Evolutionary conservation across 2,888 invertebrate species (phyloP), one percentile per base, ranked within the genome.

Genomic region (Nephrotoma flavescens): DNA sequence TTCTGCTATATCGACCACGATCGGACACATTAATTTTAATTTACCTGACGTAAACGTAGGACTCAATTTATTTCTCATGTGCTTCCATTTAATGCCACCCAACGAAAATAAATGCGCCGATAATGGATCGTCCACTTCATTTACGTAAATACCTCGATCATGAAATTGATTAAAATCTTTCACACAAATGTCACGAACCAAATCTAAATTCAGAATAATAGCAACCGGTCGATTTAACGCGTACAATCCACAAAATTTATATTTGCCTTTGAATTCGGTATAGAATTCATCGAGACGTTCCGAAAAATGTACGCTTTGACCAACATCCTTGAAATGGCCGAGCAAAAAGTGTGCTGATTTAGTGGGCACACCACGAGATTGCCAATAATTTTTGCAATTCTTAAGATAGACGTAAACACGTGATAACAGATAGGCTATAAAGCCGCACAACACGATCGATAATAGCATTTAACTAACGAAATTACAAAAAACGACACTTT

Each of bases 31-130:
- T 6, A 44, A 42, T 85, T 87, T 87, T 85, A 87, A 57, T 44
- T 85, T 86, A 15, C 87, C 87, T n/a, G 84, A 84, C 2, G 87
- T 87, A 44, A 87, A 87, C n/a, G 86, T 86, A 6, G 87, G 86
- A 7, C 86, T 44, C 6, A 85, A 42, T 41, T 87, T 87, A 7
- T 7, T 85, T 9, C 87, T 84, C 7, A 87, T 7, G 6, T 6
- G 11, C n/a, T 47, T 83, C 87, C 87, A 87, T 41, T 86, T 87
- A 9, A 41, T 41, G 0, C 87, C 87, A 0, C 42, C 6, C 11
- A 87, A 41, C 6, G 41, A 44, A 45, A 87, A 86, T 85, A 87
- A 57, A 42, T 86, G 85, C 4, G 85, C 85, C 41, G 87, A 85
- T 9, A 87, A 41, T 3, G 87, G 87, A 47, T 87, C 87, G 31